A percentile compares a stretch with the other conserved stretches of the same genome.
Evolutionary conservation across 2,888 invertebrate genomes (phyloP).

Genomic region (Beris morrisii): DNA sequence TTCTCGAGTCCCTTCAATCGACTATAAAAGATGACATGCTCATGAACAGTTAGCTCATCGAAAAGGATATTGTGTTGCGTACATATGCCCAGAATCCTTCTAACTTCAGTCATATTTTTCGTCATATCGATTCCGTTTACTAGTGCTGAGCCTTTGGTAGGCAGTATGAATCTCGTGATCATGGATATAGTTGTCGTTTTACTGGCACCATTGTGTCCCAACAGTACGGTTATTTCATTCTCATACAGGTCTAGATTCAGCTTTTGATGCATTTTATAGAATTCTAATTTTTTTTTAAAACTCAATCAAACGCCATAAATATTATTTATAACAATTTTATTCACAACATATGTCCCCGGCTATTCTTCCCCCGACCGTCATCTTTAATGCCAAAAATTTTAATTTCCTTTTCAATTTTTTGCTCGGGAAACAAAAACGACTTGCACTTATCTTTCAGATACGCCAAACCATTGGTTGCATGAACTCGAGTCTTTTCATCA

Average conservation of each 20-base stretch:
- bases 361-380: conserved; percentile 31
- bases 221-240: conserved; percentile 61
- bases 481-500: conserved; percentile 50
- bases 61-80: conserved; percentile 83
- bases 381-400: conserved; percentile 50
- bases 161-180: conserved; percentile 74
- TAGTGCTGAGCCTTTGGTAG: conserved; percentile 66
- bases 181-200: conserved; percentile 91
- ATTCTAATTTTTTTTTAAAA: conserved; percentile 36
- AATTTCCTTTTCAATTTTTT: conserved; percentile 49
- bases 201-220: conserved; percentile 74
- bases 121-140: conserved; percentile 71
- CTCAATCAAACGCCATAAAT: conserved; percentile 38
- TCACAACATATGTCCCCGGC: conserved; percentile 44
- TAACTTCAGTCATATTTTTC: conserved; percentile 62
- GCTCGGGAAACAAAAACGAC: conserved; percentile 44
- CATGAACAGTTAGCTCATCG: conserved; percentile 73
- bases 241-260: conserved; percentile 71
- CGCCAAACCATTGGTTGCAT: conserved; percentile 52
- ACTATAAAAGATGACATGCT: conserved; percentile 79
- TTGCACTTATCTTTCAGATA: conserved; percentile 50
- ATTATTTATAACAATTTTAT: no score
- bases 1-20: conserved; percentile 66
- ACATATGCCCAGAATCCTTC: conserved; percentile 72
- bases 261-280: conserved; percentile 53